Conservation (phyloP, 2,888 invertebrate species). For the Catocala fraxini region DNA sequence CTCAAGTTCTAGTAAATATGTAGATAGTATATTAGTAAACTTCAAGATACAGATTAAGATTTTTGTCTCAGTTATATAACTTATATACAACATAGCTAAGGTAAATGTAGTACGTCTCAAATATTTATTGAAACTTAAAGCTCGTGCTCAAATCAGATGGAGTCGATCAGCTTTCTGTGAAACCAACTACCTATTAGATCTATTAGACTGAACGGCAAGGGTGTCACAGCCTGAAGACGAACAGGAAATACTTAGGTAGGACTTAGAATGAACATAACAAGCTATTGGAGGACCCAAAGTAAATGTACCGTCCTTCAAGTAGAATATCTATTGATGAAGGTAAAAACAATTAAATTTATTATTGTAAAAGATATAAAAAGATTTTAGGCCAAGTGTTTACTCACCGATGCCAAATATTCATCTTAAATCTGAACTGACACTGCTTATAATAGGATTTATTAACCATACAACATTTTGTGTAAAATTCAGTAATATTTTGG, state of each 20-base stretch:
- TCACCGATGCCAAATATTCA: constrained; percentile 62
- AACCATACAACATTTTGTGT: constrained; percentile 32
- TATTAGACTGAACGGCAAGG: constrained; percentile 63
- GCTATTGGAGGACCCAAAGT: constrained; percentile 65
- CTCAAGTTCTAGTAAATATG: constrained; percentile 74
- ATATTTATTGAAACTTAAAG: constrained; percentile 41
- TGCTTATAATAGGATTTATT: constrained; percentile 39
- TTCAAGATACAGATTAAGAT: constrained; percentile 51
- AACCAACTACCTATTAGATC: constrained; percentile 50
- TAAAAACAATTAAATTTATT: constrained; percentile 55
- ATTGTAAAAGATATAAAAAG: constrained; percentile 49
- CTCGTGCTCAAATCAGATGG: constrained; percentile 54
- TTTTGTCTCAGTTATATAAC: constrained; percentile 41
- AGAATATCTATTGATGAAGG: constrained; percentile 57
- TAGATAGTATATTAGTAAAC: constrained; percentile 64
- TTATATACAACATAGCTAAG: constrained; percentile 47
- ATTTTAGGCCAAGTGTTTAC: constrained; percentile 61
- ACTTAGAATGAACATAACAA: constrained; percentile 40
- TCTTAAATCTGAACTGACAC: constrained; percentile 45
- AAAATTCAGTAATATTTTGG: constrained; percentile 36
- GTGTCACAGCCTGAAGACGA: constrained; percentile 48
- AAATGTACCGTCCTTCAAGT: constrained; percentile 77
- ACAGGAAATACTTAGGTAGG: constrained; percentile 53
- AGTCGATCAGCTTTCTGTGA: constrained; percentile 42
- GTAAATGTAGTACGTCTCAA: constrained; percentile 45